Evolutionary conservation across 2,113 vertebrate species (phyloP).

Genomic region (Melanocharis versteri): DNA sequence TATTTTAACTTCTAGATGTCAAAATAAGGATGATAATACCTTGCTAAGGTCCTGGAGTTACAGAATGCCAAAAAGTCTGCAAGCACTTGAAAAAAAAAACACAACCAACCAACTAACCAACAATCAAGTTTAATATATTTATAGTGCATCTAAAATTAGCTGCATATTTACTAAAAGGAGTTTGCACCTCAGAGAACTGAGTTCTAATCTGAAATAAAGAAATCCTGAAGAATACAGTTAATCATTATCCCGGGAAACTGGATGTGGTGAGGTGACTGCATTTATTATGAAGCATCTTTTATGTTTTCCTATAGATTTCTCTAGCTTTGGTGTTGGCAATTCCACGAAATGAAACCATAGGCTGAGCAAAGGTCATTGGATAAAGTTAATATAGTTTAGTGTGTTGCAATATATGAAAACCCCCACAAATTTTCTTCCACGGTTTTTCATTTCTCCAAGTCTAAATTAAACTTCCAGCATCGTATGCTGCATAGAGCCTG

Average conservation of each 20-base stretch:
- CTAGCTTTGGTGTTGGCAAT: not conserved
- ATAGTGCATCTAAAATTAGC: not conserved
- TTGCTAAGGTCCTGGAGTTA: not conserved
- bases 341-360: slow-evolving; percentile 4
- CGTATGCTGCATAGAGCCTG: not conserved
- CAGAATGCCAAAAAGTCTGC: not conserved
- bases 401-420: slow-evolving; percentile 35
- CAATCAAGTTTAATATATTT: not conserved
- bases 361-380: slow-evolving; percentile 13
- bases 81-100: not conserved
- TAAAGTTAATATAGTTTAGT: slow-evolving; percentile 38
- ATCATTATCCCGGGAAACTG: not conserved
- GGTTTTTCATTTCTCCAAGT: slow-evolving; percentile 43
- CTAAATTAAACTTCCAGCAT: slow-evolving; percentile 44
- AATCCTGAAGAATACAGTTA: not conserved
- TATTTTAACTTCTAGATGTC: not conserved
- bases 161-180: not conserved
- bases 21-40: not conserved
- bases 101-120: too few species aligned
- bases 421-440: not conserved
- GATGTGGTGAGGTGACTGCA: not conserved
- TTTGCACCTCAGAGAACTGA: not conserved
- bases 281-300: not conserved
- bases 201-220: not conserved
- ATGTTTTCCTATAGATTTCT: not conserved